Evolutionary conservation across 1,140 invertebrate species (phyloP).

Genomic region (Temnothorax longispinosus): DNA sequence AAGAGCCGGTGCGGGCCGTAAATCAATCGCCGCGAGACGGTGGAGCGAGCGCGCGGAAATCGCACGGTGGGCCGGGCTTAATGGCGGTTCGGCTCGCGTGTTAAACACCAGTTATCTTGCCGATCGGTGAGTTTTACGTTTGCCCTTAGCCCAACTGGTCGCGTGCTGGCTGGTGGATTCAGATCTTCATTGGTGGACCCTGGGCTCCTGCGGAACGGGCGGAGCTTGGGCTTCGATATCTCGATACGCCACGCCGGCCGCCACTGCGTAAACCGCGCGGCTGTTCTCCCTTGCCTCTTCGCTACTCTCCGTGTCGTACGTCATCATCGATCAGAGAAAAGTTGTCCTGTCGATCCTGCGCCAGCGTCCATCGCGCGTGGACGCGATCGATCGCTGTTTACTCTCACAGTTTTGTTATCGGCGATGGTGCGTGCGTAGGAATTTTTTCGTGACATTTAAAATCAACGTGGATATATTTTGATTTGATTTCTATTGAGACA

Average conservation of each 20-base stretch:
- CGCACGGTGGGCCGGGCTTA: conserved; percentile 72
- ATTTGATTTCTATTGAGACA: neutral
- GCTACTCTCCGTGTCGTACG: conserved; percentile 4
- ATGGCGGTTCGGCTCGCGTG: conserved; percentile 80
- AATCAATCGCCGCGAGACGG: conserved; percentile 71
- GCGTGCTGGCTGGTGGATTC: conserved; percentile 75
- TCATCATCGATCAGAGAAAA: conserved; percentile 24
- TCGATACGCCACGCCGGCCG: conserved; percentile 31
- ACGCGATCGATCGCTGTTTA: neutral
- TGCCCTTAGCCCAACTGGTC: conserved; percentile 78
- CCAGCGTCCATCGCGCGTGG: neutral
- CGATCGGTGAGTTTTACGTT: conserved; percentile 82
- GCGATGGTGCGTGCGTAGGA: neutral
- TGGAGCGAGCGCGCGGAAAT: conserved; percentile 66
- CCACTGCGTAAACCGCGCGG: conserved; percentile 10
- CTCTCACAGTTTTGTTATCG: neutral
- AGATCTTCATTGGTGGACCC: conserved; percentile 77
- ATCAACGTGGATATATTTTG: neutral
- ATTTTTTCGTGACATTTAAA: neutral
- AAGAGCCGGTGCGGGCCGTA: conserved; percentile 58
- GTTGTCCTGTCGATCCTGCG: neutral
- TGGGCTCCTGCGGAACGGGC: conserved; percentile 66
- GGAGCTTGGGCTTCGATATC: conserved; percentile 69
- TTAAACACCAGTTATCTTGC: conserved; percentile 80
- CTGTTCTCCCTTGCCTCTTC: neutral